Evolutionary conservation across 2,113 vertebrate species (phyloP).

Genomic region (Eublepharis macularius): DNA sequence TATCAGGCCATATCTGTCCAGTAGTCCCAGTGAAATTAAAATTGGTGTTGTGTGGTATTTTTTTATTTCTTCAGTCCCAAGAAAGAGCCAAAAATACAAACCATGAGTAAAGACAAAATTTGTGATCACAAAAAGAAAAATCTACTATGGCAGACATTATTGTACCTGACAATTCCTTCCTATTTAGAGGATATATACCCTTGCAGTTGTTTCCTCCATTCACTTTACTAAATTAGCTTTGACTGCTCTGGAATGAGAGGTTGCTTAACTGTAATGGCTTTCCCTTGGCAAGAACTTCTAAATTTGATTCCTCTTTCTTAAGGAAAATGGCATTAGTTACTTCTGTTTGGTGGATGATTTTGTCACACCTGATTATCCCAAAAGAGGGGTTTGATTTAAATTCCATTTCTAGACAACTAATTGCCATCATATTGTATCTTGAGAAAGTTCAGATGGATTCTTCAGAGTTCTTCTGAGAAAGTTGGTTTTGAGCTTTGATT

Average conservation of each 20-base stretch:
- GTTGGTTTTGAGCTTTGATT: background rate
- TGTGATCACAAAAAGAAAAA: background rate
- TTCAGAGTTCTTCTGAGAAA: background rate
- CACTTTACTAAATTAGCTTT: conserved; percentile 1
- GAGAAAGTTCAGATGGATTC: background rate
- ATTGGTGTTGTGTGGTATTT: background rate
- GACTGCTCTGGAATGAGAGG: conserved; percentile 8
- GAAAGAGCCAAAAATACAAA: conserved; percentile 1
- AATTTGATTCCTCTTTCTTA: background rate
- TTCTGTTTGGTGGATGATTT: background rate
- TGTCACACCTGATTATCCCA: background rate
- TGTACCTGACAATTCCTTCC: background rate
- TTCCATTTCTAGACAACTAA: background rate
- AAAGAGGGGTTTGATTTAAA: background rate
- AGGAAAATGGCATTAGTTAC: conserved; percentile 19
- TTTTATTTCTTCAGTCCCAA: background rate
- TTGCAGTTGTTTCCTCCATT: background rate
- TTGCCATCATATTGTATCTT: background rate
- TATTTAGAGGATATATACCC: background rate
- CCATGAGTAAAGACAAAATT: background rate
- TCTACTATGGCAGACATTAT: background rate
- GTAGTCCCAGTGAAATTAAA: background rate
- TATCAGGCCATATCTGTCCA: background rate
- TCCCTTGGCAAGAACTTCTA: background rate
- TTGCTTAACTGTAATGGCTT: conserved; percentile 1